These are phyloP conservation scores for Pteruthius melanotis DNA, from an alignment of 2,113 vertebrate genomes.

Conservation along the genomic window DNA sequence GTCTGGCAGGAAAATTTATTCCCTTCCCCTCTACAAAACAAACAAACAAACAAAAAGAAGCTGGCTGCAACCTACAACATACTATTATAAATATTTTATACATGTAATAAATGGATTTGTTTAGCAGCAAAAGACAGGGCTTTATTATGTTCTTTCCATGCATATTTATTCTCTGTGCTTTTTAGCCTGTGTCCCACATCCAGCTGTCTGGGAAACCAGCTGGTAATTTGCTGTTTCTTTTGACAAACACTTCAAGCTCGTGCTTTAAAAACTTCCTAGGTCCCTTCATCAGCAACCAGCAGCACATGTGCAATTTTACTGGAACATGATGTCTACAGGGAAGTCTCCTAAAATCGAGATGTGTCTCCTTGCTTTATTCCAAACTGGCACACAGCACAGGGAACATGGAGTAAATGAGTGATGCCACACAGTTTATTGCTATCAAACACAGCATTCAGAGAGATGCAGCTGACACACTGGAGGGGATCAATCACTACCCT, in stretches of 20 bases:
- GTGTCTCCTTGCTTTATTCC: not conserved
- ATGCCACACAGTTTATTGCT: not conserved
- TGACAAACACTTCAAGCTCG: not conserved
- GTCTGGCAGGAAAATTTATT: not conserved
- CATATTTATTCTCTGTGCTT: not conserved
- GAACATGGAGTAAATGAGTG: not conserved
- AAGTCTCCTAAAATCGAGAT: not conserved
- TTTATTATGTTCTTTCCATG: not conserved
- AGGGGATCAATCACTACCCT: not conserved
- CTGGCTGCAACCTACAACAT: not conserved
- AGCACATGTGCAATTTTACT: not conserved
- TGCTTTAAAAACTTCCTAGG: not conserved
- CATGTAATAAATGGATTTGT: not conserved
- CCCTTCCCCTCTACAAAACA: not conserved
- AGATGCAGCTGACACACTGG: not conserved
- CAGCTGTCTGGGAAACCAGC: not conserved
- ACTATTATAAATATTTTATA: not conserved
- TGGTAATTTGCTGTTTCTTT: constrained; percentile 7
- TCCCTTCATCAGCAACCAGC: not conserved
- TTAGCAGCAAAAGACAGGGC: not conserved
- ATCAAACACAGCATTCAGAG: not conserved
- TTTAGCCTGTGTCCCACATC: not conserved
- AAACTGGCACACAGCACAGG: not conserved
- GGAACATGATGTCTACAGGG: not conserved
- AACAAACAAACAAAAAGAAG: not conserved